Base-by-base conservation (phyloP, 2,113 vertebrate species). In the Chaetura pelagica region DNA sequence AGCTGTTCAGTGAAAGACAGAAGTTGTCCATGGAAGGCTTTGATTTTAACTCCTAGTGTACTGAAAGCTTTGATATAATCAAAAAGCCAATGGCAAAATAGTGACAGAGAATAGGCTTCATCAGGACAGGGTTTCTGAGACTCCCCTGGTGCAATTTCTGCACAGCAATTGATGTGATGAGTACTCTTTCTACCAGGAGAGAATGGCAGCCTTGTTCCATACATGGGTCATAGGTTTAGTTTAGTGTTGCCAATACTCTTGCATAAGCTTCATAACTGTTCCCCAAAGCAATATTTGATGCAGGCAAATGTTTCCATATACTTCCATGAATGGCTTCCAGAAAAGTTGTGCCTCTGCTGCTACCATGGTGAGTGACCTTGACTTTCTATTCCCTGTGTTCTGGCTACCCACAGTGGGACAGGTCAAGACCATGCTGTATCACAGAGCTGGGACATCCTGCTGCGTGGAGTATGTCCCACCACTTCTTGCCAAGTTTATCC, bases 141-240 rank as follows among this genome's bases (percentile, higher is more conserved):
- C 13, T 68, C 13, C 54, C 40, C 4, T 34, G 15, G 21, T 0
- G 0, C 21, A 26, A 68, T 61, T 75, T 55, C 62, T 71, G 51
- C 30, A 18, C 1, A 3, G 30, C 7, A 2, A 23, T 5, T 0
- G 3, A 27, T n/a, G 42, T 13, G 35, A 32, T 40, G 40, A 44
- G 24, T 1, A 0, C 27, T 72, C 26, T 42, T 49, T 61, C n/a
- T 4, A 29, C 15, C 38, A 8, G 30, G 15, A 52, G 44, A 58
- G 24, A 40, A 78, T 30, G 32, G 21, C 11, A 72, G 8, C 34
- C 10, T 21, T 32, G 19, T 35, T 29, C 35, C 8, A 4, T 15
- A 9, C 15, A 6, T 48, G 8, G 9, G n/a, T 75, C 1, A 6
- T 66, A 63, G 64, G 5, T 40, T 81, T 35, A 4, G 18, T n/a